phyloP scores from a whole-genome alignment of 2,113 vertebrate genomes.

The rat (Rattus norvegicus) region DNA sequence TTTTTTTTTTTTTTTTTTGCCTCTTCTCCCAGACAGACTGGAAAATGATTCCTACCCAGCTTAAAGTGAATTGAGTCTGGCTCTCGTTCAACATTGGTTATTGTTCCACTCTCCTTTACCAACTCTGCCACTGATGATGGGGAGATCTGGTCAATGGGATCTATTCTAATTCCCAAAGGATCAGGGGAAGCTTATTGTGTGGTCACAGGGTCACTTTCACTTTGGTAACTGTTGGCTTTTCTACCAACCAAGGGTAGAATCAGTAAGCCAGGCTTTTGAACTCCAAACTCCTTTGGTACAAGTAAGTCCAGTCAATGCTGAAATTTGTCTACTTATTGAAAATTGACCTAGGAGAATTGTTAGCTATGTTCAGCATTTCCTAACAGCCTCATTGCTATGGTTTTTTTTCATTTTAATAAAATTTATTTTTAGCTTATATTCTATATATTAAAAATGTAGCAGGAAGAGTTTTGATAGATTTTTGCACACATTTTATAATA shows the following conservation, averaged over 20 bases:
- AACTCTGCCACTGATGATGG: neutral
- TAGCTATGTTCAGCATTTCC: neutral
- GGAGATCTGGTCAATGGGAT: neutral
- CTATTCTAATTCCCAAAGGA: neutral
- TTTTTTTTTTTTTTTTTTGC: neutral
- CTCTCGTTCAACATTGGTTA: neutral
- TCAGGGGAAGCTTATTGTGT: neutral
- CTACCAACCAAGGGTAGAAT: neutral
- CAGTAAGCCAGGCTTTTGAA: neutral
- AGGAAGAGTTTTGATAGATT: neutral
- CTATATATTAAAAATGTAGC: neutral
- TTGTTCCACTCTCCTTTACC: neutral
- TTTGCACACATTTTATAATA: neutral
- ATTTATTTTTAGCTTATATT: neutral
- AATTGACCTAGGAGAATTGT: neutral
- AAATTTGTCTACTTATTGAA: neutral
- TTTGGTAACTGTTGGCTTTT: neutral
- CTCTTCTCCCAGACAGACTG: neutral
- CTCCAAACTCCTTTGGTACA: neutral
- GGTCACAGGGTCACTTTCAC: neutral
- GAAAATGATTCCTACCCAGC: slow-evolving; percentile 5
- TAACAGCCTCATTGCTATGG: neutral
- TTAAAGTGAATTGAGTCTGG: slow-evolving; percentile 14
- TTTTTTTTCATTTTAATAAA: neutral
- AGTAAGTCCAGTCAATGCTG: neutral